Conservation (phyloP, 2,113 vertebrate species). For the Carettochelys insculpta region DNA sequence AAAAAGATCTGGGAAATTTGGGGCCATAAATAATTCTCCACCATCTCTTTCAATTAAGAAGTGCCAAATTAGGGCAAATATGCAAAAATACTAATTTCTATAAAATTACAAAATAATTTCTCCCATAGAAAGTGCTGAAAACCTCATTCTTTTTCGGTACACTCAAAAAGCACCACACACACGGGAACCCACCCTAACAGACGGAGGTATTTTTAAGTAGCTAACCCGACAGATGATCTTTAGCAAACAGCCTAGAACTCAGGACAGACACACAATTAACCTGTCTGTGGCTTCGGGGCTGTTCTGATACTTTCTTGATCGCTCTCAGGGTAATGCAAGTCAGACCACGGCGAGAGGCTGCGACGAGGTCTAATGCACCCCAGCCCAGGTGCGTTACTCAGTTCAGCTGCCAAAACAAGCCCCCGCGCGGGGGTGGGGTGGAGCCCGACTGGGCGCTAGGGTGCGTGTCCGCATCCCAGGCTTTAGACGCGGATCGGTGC, state of each 20-base stretch:
- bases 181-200: neutral
- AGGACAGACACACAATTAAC: neutral
- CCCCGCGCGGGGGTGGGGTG: too few species aligned
- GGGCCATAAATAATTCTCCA: neutral
- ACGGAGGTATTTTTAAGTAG: neutral
- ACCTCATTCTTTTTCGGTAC: neutral
- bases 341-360: neutral
- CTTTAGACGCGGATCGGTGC: too few species aligned
- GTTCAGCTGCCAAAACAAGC: too few species aligned
- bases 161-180: neutral
- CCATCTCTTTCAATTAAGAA: neutral
- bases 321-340: neutral
- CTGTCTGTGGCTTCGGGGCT: neutral
- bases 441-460: too few species aligned
- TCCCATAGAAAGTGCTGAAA: neutral
- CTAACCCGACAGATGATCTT: too few species aligned
- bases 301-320: neutral
- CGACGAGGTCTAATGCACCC: neutral
- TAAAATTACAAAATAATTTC: neutral
- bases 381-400: neutral
- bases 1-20: neutral
- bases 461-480: too few species aligned
- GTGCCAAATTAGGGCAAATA: neutral
- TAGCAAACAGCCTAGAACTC: too few species aligned
- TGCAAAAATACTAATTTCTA: neutral